Evolutionary conservation across 2,113 vertebrate genomes (phyloP), one percentile per base, ranked within the genome.

Genomic region (Psophia crepitans): DNA sequence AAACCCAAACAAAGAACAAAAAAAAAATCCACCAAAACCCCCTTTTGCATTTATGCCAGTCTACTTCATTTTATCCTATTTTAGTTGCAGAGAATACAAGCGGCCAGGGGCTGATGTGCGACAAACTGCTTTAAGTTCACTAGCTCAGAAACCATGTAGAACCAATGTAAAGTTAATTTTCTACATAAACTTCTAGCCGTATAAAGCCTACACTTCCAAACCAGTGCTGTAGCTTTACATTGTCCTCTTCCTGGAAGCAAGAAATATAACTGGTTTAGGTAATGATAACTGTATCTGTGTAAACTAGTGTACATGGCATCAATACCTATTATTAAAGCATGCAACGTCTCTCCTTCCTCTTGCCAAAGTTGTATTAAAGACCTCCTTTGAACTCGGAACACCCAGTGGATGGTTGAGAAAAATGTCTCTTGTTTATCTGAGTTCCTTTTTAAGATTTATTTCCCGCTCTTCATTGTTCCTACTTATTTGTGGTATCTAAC

Each of bases 391-490:
- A 93, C 85, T 91, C 48, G 85, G 91, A 95, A 73, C 41, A 49
- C 60, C 51, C 46, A 28, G 23, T 56, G 76, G 76, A 49, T 24
- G 49, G 20, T 57, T 54, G 63, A 93, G 81, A 41, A 93, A 96
- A 95, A 76, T 49, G 5, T 39, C 35, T 82, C 56, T 89, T 92
- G 49, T 87, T 94, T 87, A 49, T 94, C 53, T 66, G 51, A 12
- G 17, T 28, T 94, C 49, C 10, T 87, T 96, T 95, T 76, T 28
- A 69, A 56, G 48, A 91, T 84, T 90, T 89, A 63, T 92, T 87
- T 95, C 82, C 78, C 78, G 44, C 87, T 90, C 49, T 96, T 90
- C 73, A 68, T 94, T 92, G 84, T 63, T 95, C 49, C 33, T 93
- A 28, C 32, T 90, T 91, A 70, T 89, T 71, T 83, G 71, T 85